phyloP scores from a whole-genome alignment of 2,113 vertebrate species.

The Megaptera novaeangliae region DNA sequence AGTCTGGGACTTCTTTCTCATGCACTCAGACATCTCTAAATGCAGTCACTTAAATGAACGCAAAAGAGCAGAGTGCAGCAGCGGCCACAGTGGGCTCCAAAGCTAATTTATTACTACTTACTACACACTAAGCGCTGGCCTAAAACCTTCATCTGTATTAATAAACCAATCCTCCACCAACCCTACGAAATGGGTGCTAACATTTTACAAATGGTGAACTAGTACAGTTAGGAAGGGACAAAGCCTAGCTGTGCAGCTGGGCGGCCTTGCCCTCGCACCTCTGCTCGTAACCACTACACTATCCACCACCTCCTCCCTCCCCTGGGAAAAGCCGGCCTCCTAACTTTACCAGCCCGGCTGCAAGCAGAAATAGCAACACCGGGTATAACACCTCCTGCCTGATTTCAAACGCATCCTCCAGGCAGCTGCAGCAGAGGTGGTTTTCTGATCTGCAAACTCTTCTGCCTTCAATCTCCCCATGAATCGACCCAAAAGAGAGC shows the following conservation, averaged over 20 bases:
- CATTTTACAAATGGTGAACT: background rate
- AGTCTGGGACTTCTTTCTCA: background rate
- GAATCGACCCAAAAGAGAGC: background rate
- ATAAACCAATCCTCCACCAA: background rate
- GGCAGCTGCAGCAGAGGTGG: too few species aligned
- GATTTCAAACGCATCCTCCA: background rate
- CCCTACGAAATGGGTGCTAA: too few species aligned
- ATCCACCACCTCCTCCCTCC: too few species aligned
- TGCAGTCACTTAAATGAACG: background rate
- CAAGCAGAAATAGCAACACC: background rate
- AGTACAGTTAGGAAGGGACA: background rate
- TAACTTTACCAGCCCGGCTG: background rate
- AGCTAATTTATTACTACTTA: too few species aligned
- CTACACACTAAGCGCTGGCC: fast-evolving
- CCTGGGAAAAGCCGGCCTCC: background rate
- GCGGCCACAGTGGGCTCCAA: background rate
- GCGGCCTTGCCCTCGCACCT: fast-evolving
- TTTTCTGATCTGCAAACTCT: background rate
- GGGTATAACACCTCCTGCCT: fast-evolving
- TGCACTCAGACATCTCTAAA: background rate
- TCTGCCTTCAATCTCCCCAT: background rate
- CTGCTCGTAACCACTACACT: background rate
- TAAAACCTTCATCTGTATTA: too few species aligned
- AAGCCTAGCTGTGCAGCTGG: background rate
- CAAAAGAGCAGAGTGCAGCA: background rate